These are phyloP conservation scores for Eolophus roseicapilla DNA, from an alignment of 2,113 vertebrate species.

Conservation along the genomic window DNA sequence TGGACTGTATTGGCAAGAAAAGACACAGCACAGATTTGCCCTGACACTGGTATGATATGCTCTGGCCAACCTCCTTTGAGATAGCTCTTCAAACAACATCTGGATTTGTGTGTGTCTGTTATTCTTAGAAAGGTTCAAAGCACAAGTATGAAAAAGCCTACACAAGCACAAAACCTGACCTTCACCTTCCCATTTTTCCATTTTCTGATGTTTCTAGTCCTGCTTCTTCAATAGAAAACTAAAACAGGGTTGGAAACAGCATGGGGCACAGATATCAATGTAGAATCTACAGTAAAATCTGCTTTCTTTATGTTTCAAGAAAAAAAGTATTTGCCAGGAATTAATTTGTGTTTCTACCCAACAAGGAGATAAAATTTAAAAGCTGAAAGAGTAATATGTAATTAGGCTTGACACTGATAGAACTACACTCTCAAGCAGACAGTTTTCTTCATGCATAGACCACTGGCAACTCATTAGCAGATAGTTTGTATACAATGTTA, in stretches of 20 bases:
- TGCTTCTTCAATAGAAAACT: conserved; percentile 61
- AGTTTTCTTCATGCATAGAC: not conserved
- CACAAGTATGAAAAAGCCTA: conserved; percentile 5
- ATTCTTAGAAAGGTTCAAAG: conserved; percentile 59
- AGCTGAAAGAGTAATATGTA: not conserved
- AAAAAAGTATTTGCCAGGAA: conserved; percentile 13
- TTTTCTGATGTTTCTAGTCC: conserved; percentile 66
- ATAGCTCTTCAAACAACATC: conserved; percentile 57
- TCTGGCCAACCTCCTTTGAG: conserved; percentile 9
- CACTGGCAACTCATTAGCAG: not conserved
- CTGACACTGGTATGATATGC: conserved; percentile 20
- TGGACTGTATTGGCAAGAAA: conserved; percentile 13
- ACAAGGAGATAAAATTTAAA: not conserved
- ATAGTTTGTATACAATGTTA: not conserved
- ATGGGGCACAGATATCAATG: conserved; percentile 20
- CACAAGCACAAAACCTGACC: conserved; percentile 58
- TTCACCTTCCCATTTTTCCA: conserved; percentile 56
- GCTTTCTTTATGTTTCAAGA: conserved; percentile 24
- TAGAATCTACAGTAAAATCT: conserved; percentile 47
- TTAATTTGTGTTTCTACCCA: not conserved
- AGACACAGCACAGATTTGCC: not conserved
- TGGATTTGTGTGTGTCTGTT: not conserved
- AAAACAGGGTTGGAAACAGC: conserved; percentile 52
- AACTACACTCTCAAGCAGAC: not conserved
- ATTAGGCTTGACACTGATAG: not conserved